phyloP scores from a whole-genome alignment of 2,888 invertebrate species.

The Steromphala cineraria region DNA sequence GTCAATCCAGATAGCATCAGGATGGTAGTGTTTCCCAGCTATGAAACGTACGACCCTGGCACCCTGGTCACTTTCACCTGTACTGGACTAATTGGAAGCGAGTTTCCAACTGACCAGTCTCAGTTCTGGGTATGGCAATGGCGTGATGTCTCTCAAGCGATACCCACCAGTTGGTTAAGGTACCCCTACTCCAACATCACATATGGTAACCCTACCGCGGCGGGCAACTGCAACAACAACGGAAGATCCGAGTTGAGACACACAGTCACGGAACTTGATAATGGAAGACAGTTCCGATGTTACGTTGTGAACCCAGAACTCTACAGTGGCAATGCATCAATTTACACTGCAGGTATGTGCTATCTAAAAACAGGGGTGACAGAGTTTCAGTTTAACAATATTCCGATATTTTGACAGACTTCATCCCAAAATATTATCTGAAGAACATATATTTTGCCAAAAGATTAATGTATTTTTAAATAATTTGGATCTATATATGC shows the following conservation, averaged over 20 bases:
- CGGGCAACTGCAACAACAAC: not conserved
- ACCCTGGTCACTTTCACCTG: not conserved
- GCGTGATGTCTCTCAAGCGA: not conserved
- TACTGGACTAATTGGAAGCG: not conserved
- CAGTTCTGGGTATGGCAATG: not conserved
- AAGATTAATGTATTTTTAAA: too few relatives aligned
- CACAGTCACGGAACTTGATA: not conserved
- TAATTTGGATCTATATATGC: too few relatives aligned
- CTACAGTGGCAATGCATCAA: not conserved
- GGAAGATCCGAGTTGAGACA: not conserved
- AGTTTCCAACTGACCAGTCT: not conserved
- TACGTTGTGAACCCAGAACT: not conserved
- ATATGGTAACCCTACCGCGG: not conserved
- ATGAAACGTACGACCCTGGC: not conserved
- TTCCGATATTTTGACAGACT: too few relatives aligned
- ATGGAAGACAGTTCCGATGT: not conserved
- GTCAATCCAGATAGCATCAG: not conserved
- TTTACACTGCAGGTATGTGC: not conserved
- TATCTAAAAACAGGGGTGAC: too few relatives aligned
- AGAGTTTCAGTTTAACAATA: too few relatives aligned
- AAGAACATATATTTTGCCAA: too few relatives aligned
- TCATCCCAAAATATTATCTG: too few relatives aligned
- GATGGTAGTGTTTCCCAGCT: not conserved
- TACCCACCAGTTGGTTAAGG: not conserved
- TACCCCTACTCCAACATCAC: not conserved